Conservation (phyloP, 2,797 vertebrate species). For the Sarcoramphus papa region DNA sequence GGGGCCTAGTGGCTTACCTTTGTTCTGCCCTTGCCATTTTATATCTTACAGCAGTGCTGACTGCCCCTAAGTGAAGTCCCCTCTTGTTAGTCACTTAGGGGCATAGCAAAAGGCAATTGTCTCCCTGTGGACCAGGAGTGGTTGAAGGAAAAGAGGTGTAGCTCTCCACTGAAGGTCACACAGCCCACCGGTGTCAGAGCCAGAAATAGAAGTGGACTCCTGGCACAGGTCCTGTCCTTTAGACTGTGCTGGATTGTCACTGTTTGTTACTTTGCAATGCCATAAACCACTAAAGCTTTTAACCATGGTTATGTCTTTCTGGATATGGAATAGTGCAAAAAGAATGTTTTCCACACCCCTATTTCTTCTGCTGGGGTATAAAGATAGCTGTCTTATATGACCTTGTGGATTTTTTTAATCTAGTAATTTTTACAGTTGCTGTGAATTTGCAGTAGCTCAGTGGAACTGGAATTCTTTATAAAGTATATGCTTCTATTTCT, state of each 20-base stretch:
- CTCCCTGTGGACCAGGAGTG: background rate
- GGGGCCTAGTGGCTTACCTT: background rate
- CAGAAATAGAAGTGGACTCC: background rate
- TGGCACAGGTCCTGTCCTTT: background rate
- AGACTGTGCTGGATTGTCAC: background rate
- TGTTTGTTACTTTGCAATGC: background rate
- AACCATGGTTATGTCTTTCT: background rate
- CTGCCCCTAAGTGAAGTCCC: background rate
- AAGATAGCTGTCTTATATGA: background rate
- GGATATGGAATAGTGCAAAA: background rate
- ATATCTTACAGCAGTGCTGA: background rate
- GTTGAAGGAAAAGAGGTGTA: background rate
- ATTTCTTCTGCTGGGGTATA: background rate
- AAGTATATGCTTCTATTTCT: background rate
- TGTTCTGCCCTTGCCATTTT: background rate
- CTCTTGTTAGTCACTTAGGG: background rate
- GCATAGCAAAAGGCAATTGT: background rate
- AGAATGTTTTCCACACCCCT: background rate
- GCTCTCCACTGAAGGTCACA: background rate
- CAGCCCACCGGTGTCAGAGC: background rate
- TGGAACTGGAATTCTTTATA: background rate
- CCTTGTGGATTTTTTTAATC: background rate
- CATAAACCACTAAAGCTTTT: slow-evolving; percentile 15
- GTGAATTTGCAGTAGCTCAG: background rate
- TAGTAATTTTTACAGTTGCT: background rate